These are phyloP conservation scores for Gymnocephalus cernua DNA, from an alignment of 2,113 vertebrate species.

Conservation along the genomic window DNA sequence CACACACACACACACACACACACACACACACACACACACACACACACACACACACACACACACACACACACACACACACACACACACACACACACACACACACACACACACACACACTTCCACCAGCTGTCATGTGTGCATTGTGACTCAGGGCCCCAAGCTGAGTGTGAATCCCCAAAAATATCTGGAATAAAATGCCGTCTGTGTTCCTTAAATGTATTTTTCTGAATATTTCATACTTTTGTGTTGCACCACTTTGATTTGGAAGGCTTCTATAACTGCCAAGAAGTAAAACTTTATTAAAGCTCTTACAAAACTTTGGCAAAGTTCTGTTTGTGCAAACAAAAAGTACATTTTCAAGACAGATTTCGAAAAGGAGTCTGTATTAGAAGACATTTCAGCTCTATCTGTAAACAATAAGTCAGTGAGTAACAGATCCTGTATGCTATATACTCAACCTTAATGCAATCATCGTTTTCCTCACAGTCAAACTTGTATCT, in stretches of 20 bases:
- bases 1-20: not conserved
- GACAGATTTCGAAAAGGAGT: not conserved
- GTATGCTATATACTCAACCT: not conserved
- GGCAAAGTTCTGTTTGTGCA: not conserved
- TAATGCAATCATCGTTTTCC: conserved; percentile 28
- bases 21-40: not conserved
- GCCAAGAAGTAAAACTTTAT: conserved; percentile 13
- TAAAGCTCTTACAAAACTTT: not conserved
- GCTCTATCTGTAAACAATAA: not conserved
- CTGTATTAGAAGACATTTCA: not conserved
- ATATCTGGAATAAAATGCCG: not conserved
- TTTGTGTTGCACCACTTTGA: conserved; percentile 7
- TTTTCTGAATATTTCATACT: conserved; percentile 25
- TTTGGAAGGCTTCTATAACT: conserved; percentile 1
- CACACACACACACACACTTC: not conserved
- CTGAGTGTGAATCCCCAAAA: conserved; percentile 6
- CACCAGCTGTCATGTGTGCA: conserved; percentile 25
- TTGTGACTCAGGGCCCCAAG: conserved; percentile 9
- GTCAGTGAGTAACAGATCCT: not conserved
- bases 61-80: not conserved
- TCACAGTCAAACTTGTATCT: conserved; percentile 49
- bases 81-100: not conserved
- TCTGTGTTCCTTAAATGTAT: conserved; percentile 12
- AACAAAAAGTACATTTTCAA: not conserved
- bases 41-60: conserved; percentile 16